Conservation (phyloP, 2,888 invertebrate genomes). For the Amphipyra berbera region DNA sequence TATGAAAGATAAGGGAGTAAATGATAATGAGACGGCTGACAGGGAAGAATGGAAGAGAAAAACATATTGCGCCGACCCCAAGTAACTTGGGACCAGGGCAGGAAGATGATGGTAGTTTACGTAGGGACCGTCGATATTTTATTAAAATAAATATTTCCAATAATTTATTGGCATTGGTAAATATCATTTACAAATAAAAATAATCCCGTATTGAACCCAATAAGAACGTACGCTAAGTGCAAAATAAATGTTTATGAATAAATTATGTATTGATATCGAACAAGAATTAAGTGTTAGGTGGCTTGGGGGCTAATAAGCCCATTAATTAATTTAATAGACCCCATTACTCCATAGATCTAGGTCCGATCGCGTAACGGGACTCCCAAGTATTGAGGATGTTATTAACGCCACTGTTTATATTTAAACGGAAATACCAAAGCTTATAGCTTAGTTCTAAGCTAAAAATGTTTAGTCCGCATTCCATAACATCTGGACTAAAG, state of each 20-base stretch:
- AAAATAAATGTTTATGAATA: constrained; percentile 43
- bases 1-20: too few relatives aligned
- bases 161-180: too few relatives aligned
- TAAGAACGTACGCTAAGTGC: constrained; percentile 13
- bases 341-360: constrained; percentile 39
- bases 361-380: constrained; percentile 37
- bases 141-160: too few relatives aligned
- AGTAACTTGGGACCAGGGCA: too few relatives aligned
- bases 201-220: constrained; percentile 2
- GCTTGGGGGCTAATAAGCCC: constrained; percentile 36
- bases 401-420: neutral
- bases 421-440: constrained; percentile 8
- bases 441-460: neutral
- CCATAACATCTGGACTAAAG: too few relatives aligned
- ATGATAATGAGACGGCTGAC: too few relatives aligned
- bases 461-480: neutral
- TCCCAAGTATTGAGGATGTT: constrained; percentile 9
- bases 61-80: too few relatives aligned
- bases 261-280: constrained; percentile 26
- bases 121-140: too few relatives aligned
- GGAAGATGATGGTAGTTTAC: too few relatives aligned
- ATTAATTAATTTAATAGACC: constrained; percentile 48
- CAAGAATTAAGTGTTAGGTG: constrained; percentile 21
- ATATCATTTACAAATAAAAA: neutral
- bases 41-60: too few relatives aligned